Conservation (phyloP, 2,888 invertebrate species). For the Harpalus rufipes region DNA sequence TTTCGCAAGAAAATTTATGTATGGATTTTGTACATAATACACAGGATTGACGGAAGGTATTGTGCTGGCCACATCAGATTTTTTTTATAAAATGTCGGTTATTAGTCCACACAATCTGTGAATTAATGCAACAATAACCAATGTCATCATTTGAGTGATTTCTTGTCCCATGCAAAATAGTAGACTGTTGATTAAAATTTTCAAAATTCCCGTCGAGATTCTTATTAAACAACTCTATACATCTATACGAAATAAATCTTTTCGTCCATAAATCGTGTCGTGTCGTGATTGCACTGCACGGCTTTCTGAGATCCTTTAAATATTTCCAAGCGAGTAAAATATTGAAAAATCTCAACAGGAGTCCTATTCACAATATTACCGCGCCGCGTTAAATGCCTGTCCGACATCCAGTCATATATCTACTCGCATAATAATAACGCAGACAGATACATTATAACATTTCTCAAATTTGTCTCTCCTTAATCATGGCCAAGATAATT, state of each 20-base stretch:
- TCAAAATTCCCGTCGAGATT: too few species aligned
- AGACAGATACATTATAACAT: slow-evolving; percentile 2
- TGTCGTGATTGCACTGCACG: not conserved
- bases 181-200: too few species aligned
- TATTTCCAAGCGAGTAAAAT: slow-evolving; percentile 38
- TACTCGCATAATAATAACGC: not conserved
- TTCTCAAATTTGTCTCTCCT: not conserved
- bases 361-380: slow-evolving; percentile 39
- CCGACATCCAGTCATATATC: not conserved
- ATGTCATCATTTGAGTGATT: too few species aligned
- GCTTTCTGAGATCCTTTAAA: slow-evolving; percentile 29
- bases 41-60: too few species aligned
- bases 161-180: too few species aligned
- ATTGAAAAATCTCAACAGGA: slow-evolving; percentile 2
- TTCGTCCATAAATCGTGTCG: not conserved
- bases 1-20: too few species aligned
- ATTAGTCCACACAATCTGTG: too few species aligned
- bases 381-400: slow-evolving; percentile 15
- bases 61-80: too few species aligned
- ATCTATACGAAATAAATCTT: slow-evolving; percentile 16
- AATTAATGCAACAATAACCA: too few species aligned
- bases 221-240: not conserved
- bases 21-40: too few species aligned
- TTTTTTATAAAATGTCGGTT: too few species aligned
- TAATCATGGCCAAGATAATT: not conserved